Evolutionary conservation across 92 coral and sea anemone genomes (phyloP).

Genomic region (Parazoanthus darwini): DNA sequence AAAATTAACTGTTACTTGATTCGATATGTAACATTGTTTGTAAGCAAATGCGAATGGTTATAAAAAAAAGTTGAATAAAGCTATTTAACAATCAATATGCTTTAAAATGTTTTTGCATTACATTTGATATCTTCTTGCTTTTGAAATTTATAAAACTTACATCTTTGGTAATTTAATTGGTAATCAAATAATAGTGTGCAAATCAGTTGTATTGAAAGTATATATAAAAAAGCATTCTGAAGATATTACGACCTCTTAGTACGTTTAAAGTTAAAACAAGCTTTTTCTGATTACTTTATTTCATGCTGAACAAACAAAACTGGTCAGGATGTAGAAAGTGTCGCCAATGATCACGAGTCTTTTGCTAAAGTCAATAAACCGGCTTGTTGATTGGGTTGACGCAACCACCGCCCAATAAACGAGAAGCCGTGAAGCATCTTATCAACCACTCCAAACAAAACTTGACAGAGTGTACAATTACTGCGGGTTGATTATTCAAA

Average conservation of each 20-base stretch:
- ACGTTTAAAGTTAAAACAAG: not conserved
- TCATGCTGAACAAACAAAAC: not conserved
- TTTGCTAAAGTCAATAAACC: not conserved
- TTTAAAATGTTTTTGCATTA: too few species aligned
- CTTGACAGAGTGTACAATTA: not conserved
- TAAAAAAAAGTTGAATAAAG: not conserved
- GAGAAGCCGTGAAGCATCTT: not conserved
- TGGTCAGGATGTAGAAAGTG: not conserved
- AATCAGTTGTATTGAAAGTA: too few species aligned
- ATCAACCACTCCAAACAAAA: not conserved
- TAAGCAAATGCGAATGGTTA: not conserved
- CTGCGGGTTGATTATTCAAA: constrained; percentile 7
- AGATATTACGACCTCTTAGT: not conserved
- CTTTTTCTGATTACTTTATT: not conserved
- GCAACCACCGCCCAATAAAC: constrained; percentile 7
- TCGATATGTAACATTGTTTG: not conserved
- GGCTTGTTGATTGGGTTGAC: not conserved
- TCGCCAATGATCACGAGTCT: not conserved
- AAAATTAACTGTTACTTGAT: too few species aligned
- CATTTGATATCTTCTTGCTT: not conserved
- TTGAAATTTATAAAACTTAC: too few species aligned
- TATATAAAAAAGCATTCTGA: too few species aligned
- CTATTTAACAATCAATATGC: not conserved
- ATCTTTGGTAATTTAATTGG: not conserved
- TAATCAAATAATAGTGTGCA: too few species aligned